Evolutionary conservation across 2,797 vertebrate genomes (phyloP), one percentile per base, ranked within the genome.

Genomic region (Crypturellus tataupa): DNA sequence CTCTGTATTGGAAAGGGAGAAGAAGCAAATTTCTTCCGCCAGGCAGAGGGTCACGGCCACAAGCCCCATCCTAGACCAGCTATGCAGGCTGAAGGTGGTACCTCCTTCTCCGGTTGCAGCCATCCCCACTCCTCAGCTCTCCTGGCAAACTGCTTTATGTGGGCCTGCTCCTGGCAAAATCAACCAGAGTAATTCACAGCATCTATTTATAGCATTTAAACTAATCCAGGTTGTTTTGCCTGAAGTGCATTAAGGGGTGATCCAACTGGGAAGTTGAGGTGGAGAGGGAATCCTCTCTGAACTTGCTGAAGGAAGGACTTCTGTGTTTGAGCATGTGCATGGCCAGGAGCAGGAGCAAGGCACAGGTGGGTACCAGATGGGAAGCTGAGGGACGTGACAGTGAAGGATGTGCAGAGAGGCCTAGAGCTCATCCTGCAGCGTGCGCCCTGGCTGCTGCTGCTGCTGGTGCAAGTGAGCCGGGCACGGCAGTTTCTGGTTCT

Each of bases 311-410:
- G 62, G 58, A 87, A 95, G 89, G 19, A 18, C 68, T 82, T 55
- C 81, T 73, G 16, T 40, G 29, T 62, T 65, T 44, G 58, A 49
- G 33, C 79, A 82, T 80, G 60, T 80, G 64, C 0, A 3, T 37
- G 63, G 47, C 56, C 62, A 69, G 68, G 78, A 90, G 80, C 80
- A 53, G 60, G 35, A 92, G 63, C 39, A 20, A 80, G 76, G 33
- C 49, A 39, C 83, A 95, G 95, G 92, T 80, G 71, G 76, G 25
- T 87, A 68, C 89, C 93, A 96, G 92, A 89, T 92, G 95, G 92
- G 82, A 31, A 79, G 56, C 88, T 1, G 12, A 71, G 70, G 53
- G 70, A 88, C 88, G 62, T 95, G 94, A 96, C 75, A 81, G 65
- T 10, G 0, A 92, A 79, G 64, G 92, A 89, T 67, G 64, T 83